Conservation (phyloP, 2,797 vertebrate genomes). For the Coregonus ussuriensis region DNA sequence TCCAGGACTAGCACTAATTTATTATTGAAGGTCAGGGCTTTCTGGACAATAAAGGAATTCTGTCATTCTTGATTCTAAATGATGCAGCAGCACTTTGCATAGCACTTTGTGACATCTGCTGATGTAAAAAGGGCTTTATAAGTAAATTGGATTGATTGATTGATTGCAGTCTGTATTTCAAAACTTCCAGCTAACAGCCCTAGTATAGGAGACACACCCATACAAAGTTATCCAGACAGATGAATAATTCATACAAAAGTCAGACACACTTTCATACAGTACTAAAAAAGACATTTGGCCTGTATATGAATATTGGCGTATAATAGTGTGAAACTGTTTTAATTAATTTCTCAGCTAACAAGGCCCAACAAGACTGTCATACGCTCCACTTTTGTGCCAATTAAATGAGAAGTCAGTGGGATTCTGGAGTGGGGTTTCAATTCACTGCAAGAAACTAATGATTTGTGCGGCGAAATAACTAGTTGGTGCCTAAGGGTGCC, state of each 20-base stretch:
- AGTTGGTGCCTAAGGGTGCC: slow-evolving; percentile 50
- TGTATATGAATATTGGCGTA: background rate
- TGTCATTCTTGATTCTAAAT: background rate
- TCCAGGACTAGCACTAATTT: background rate
- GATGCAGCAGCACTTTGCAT: background rate
- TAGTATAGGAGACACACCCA: no score
- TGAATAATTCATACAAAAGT: background rate
- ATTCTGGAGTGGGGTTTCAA: slow-evolving; percentile 1
- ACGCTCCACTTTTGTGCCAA: background rate
- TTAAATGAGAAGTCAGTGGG: background rate
- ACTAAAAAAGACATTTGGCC: background rate
- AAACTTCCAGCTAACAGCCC: background rate
- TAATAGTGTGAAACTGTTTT: background rate
- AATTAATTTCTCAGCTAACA: background rate
- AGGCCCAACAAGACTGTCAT: background rate
- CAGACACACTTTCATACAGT: background rate
- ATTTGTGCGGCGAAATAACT: slow-evolving; percentile 8
- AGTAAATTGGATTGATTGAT: no score
- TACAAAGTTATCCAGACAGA: no score
- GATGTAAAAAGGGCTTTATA: no score
- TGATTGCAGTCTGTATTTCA: background rate
- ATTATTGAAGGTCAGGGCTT: background rate
- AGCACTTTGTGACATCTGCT: no score
- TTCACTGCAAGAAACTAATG: background rate
- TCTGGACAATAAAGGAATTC: background rate